Base-by-base conservation (phyloP, 2,888 invertebrate genomes). In the Amiota mariae region DNA sequence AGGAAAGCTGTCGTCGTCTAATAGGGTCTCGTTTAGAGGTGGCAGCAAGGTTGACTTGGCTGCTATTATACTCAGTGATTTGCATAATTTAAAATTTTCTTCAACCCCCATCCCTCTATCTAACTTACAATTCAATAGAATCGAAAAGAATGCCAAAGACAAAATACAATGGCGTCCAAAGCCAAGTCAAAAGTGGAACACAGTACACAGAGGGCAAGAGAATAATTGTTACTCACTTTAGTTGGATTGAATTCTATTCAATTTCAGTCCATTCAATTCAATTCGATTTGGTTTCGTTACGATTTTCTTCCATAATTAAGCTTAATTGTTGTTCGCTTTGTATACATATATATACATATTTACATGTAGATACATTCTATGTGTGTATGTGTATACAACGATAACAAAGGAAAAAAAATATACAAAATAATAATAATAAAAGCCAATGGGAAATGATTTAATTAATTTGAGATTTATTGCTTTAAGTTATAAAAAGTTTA, bases 401-500 rank as follows among this genome's bases (percentile, higher is more conserved):
- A 54, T 9, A 54, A 8, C n/a, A 54, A 54, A 13, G 13, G 54
- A 54, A 20, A 59, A 59, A 36, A 36, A 36, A 36, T 24, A 36
- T 36, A 36, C 36, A 36, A 36, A 36, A 59, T 15, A 20, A 18
- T 15, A 20, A 18, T 18, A 59, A 8, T 36, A 36, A 13, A 63
- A 48, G 24, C 18, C 24, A 48, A 36, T 61, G 24, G 72, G 46
- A 56, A 46, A 77, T 73, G 76, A 72, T 82, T 85, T 84, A 84
- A 84, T 84, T 84, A 84, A 86, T 84, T 80, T 79, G 82, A 84
- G 86, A 84, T 83, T 84, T 84, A 84, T 86, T 76, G 79, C 86
- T 78, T 72, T 74, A 36, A 82, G 83, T 75, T 75, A 77, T 73
- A 77, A 76, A 36, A 36, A 36, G 36, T 36, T 6, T 36, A 85